Conservation (phyloP, 37 sponge, comb jelly and placozoan genomes). For the Trichoplax adhaerens region DNA sequence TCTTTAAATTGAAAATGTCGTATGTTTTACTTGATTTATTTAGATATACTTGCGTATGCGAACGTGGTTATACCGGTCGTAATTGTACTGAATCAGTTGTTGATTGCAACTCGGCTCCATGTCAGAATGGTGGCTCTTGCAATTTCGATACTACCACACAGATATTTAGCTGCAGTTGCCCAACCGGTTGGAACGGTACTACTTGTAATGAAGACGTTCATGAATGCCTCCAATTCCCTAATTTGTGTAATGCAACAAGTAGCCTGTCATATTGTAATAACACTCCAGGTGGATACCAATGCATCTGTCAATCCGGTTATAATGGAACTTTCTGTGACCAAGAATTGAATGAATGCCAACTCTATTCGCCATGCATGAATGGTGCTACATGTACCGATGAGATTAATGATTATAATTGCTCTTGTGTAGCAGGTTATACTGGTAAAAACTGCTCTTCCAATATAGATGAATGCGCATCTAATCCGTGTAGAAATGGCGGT, state of each 20-base stretch:
- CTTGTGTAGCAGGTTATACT: constrained; percentile 25
- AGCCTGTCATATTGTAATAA: neutral
- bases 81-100: too few species aligned
- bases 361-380: constrained; percentile 3
- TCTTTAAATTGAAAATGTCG: too few species aligned
- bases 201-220: constrained; percentile 11
- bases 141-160: constrained; percentile 2
- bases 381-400: constrained; percentile 17
- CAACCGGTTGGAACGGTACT: constrained; percentile 9
- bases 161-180: constrained; percentile 11
- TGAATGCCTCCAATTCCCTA: constrained; percentile 2
- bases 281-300: constrained; percentile 1
- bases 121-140: constrained; percentile 43
- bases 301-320: constrained; percentile 13
- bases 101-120: constrained; percentile 17
- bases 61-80: too few species aligned
- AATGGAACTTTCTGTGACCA: constrained; percentile 7
- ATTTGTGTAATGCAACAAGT: constrained; percentile 10
- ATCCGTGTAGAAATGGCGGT: too few species aligned
- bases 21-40: neutral
- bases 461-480: constrained; percentile 11
- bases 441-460: constrained; percentile 17
- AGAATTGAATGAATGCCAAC: too few species aligned
- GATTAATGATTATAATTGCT: constrained; percentile 6
- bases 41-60: too few species aligned